Evolutionary conservation across 1,140 invertebrate genomes (phyloP).

Genomic region (Microplitis demolitor): DNA sequence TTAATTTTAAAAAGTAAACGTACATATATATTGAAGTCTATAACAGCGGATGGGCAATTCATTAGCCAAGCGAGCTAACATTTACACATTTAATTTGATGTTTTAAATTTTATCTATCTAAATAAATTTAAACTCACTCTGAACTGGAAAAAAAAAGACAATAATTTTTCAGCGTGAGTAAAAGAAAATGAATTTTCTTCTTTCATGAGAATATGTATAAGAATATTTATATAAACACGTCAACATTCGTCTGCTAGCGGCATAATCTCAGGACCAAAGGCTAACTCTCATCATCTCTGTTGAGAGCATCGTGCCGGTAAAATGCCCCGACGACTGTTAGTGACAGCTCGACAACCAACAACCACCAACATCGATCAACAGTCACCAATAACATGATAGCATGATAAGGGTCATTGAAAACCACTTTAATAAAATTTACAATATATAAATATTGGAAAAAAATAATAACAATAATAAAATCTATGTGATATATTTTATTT

Average conservation of each 20-base stretch:
- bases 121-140: neutral
- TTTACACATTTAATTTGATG: neutral
- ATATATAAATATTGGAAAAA: too few relatives aligned
- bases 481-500: too few relatives aligned
- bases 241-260: neutral
- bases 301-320: neutral
- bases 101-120: neutral
- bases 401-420: slow-evolving; percentile 6
- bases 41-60: neutral
- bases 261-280: neutral
- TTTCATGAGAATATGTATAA: neutral
- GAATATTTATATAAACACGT: too few relatives aligned
- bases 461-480: too few relatives aligned
- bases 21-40: neutral
- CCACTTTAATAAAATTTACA: too few relatives aligned
- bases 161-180: neutral
- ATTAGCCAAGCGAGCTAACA: neutral
- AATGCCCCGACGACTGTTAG: neutral
- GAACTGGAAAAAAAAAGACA: neutral
- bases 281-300: neutral
- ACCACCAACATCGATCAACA: neutral
- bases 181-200: neutral
- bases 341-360: slow-evolving; percentile 1
- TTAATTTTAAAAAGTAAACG: too few relatives aligned
- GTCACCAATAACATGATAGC: neutral